Evolutionary conservation across 2,888 invertebrate genomes (phyloP), one percentile per base, ranked within the genome.

Genomic region (Macrophya annulata): DNA sequence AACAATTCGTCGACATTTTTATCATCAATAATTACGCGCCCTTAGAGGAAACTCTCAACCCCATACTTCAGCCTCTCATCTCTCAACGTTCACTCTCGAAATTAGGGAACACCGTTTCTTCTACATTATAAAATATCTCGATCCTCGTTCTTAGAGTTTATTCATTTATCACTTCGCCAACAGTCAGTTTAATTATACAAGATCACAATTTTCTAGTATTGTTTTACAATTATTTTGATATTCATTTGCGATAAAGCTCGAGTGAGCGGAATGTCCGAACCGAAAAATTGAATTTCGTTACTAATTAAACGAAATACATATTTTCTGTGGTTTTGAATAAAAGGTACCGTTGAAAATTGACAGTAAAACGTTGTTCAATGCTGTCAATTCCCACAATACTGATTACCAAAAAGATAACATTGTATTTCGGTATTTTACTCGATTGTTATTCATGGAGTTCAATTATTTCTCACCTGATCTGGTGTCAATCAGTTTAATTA

Each of bases 21-120:
- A n/a, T 48, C 76, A 25, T 51, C 76, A 12, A 40, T 72, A 72
- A 72, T 72, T 72, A 72, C 72, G n/a, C 17, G 72, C 43, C 72
- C 21, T 45, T 45, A 2, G 10, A 4, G 10, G 9, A 72, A 45
- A 37, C 72, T 21, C 72, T 72, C 45, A 21, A 17, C 72, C 72
- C 72, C 40, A 12, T 72, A n/a, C 43, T 45, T 72, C 55, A n/a
- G n/a, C n/a, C 55, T 8, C 55, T n/a, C 55, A 55, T 55, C 55
- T n/a, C 55, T 55, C 55, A 31, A 55, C 55, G n/a, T 55, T 55
- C n/a, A 8, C 17, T 55, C 8, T n/a, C n/a, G n/a, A n/a, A 55
- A 55, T 55, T 55, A 10, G n/a, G n/a, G 55, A 55, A 55, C n/a
- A n/a, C 68, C 68, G 31, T 3, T 68, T 2, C 12, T 68, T 31